Conservation (phyloP, 2,888 invertebrate genomes). For the Brachyptera risi region DNA sequence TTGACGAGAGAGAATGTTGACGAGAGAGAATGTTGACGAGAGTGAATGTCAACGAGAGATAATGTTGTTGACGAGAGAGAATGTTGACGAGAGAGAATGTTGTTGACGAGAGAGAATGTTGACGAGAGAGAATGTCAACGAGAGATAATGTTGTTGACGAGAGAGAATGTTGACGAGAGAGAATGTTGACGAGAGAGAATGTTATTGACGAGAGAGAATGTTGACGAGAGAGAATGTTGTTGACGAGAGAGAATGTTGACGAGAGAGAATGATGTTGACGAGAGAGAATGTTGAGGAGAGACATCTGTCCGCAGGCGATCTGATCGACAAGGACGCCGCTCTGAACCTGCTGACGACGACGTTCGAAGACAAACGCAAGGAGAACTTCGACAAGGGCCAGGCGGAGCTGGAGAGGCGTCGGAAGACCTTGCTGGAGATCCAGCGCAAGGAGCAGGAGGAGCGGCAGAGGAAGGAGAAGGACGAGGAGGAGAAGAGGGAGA, state of each 20-base stretch:
- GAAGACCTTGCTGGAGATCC: constrained; percentile 82
- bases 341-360: constrained; percentile 43
- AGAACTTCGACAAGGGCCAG: constrained; percentile 97
- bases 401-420: constrained; percentile 91
- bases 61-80: too few species aligned
- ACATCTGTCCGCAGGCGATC: background rate
- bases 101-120: background rate
- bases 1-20: too few species aligned
- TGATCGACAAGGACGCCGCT: constrained; percentile 11
- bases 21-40: too few species aligned
- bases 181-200: too few species aligned
- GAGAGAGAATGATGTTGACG: background rate
- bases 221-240: too few species aligned
- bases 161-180: too few species aligned
- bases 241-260: too few species aligned
- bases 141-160: too few species aligned
- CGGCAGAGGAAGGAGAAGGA: constrained; percentile 89
- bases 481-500: constrained; percentile 82
- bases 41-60: too few species aligned
- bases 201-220: too few species aligned
- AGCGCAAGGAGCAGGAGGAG: constrained; percentile 88
- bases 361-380: constrained; percentile 94
- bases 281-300: background rate
- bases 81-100: too few species aligned
- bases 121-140: too few species aligned